phyloP scores from a whole-genome alignment of 1,140 invertebrate genomes.

The Hydropsyche tenuis region DNA sequence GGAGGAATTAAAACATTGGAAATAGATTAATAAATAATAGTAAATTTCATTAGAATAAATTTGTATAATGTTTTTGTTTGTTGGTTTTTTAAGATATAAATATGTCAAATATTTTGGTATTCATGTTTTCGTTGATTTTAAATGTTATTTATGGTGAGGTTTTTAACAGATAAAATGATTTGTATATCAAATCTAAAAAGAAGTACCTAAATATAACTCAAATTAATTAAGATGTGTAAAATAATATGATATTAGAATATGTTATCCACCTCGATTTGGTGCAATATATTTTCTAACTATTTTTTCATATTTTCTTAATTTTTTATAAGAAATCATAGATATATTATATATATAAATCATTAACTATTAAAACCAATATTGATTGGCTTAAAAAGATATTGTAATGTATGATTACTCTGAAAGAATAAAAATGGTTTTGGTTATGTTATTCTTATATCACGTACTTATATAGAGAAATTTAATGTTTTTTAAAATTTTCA shows the following conservation, averaged over 20 bases:
- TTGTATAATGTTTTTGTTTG: not conserved
- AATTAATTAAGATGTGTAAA: not conserved
- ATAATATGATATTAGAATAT: too few species aligned
- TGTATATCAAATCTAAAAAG: not conserved
- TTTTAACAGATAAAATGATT: not conserved
- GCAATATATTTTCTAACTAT: too few species aligned
- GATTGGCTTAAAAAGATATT: too few species aligned
- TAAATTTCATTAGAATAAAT: not conserved
- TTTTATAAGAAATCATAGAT: too few species aligned
- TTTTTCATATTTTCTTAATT: too few species aligned
- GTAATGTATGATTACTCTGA: too few species aligned
- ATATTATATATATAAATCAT: too few species aligned
- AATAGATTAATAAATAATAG: constrained; percentile 55
- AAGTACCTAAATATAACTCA: constrained; percentile 18
- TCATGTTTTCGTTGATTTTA: not conserved
- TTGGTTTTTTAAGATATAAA: not conserved
- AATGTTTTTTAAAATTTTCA: too few species aligned
- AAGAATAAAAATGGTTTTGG: not conserved
- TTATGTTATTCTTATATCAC: not conserved
- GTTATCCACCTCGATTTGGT: too few species aligned
- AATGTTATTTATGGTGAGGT: constrained; percentile 7
- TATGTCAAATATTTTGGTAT: not conserved
- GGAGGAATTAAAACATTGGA: constrained; percentile 59
- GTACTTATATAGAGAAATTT: not conserved
- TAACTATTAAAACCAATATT: too few species aligned